These are phyloP conservation scores for Napeogenes inachia DNA, from an alignment of 2,888 invertebrate genomes.

Conservation along the genomic window DNA sequence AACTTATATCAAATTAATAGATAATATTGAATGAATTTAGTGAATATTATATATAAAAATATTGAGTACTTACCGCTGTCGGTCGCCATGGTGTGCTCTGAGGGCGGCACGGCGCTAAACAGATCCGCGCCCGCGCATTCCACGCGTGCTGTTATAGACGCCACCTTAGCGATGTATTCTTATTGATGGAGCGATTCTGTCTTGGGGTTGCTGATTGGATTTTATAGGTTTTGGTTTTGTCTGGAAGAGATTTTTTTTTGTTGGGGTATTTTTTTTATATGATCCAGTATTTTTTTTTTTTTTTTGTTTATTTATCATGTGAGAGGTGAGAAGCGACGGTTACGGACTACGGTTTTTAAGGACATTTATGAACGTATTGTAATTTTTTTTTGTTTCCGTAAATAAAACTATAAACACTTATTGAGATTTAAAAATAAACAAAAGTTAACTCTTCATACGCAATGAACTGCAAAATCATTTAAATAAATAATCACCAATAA, in stretches of 20 bases:
- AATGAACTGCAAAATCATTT: too few species aligned
- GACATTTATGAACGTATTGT: conserved; percentile 1
- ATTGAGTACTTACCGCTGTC: conserved; percentile 63
- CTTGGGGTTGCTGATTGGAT: conserved; percentile 15
- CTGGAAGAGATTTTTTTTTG: conserved; percentile 24
- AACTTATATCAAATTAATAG: too few species aligned
- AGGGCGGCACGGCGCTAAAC: conserved; percentile 73
- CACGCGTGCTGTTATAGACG: conserved; percentile 63
- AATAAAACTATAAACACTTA: too few species aligned
- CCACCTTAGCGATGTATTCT: conserved; percentile 62
- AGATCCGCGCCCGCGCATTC: conserved; percentile 73
- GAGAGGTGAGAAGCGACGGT: conserved; percentile 17
- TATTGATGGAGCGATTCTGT: conserved; percentile 6
- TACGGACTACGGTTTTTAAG: conserved; percentile 2
- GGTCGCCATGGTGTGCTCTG: conserved; percentile 75
- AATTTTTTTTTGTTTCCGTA: conserved; percentile 1
- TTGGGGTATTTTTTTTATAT: conserved; percentile 2
- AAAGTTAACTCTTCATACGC: too few species aligned
- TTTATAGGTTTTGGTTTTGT: conserved; percentile 18
- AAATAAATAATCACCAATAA: too few species aligned
- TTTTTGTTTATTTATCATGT: background rate
- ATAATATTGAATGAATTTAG: background rate
- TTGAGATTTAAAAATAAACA: too few species aligned
- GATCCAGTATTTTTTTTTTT: background rate
- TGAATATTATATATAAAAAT: background rate